Evolutionary conservation across 2,797 vertebrate genomes (phyloP).

Genomic region (Tympanoctomys barrerae): DNA sequence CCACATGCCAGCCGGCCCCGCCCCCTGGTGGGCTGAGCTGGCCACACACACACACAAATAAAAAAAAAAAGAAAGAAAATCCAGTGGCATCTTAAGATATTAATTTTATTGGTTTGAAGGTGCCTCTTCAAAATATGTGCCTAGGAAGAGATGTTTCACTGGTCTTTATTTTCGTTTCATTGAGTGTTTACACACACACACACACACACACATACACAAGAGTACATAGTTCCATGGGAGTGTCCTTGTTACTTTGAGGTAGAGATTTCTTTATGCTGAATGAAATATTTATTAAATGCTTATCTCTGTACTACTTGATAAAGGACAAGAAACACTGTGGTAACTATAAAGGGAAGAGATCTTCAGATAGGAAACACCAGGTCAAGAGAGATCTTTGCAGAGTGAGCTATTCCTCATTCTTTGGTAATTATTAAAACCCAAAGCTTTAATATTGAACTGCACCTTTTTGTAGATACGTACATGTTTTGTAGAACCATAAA

Average conservation of each 20-base stretch:
- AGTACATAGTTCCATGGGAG: neutral
- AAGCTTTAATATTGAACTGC: neutral
- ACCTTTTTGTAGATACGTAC: neutral
- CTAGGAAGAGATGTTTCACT: neutral
- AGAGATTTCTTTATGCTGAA: neutral
- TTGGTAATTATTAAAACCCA: neutral
- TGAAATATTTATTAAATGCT: neutral
- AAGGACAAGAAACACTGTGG: constrained; percentile 18
- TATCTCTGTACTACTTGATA: neutral
- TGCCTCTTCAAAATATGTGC: neutral
- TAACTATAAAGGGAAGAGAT: neutral
- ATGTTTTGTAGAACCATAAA: neutral
- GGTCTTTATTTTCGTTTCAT: neutral
- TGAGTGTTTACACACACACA: neutral
- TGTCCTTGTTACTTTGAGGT: neutral
- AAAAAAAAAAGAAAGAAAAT: no score
- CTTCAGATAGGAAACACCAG: neutral
- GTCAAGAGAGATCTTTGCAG: neutral
- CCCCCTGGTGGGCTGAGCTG: no score
- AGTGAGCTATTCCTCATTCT: constrained; percentile 14
- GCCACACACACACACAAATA: no score
- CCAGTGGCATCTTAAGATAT: neutral
- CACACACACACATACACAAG: no score
- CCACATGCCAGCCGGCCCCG: no score
- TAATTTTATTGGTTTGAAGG: neutral